Conservation (phyloP, 2,888 invertebrate genomes). For the Caenorhabditis panamensis region DNA sequence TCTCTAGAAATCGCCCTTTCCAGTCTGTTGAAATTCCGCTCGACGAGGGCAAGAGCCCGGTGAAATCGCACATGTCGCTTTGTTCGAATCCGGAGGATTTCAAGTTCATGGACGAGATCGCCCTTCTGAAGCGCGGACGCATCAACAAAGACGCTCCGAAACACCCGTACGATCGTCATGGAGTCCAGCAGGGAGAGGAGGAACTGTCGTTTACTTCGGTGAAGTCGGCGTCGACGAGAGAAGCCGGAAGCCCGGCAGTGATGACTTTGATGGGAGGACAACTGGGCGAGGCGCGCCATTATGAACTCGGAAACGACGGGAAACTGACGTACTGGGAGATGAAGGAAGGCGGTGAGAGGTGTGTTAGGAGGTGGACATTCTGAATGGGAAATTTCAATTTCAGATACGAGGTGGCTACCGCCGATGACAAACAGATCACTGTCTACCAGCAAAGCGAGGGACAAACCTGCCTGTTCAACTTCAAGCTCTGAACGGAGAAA, state of each 20-base stretch:
- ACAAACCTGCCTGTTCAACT: conserved; percentile 45
- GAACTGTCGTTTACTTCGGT: not conserved
- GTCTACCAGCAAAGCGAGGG: conserved; percentile 43
- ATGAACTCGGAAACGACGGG: conserved; percentile 24
- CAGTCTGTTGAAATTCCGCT: conserved; percentile 51
- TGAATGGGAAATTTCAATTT: not conserved
- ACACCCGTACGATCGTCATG: conserved; percentile 53
- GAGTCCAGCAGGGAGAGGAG: not conserved
- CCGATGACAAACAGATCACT: conserved; percentile 12
- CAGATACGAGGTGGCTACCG: conserved; percentile 34
- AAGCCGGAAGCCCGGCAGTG: conserved; percentile 5
- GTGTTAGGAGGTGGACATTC: not conserved
- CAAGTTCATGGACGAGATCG: conserved; percentile 59
- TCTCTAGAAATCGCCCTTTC: not conserved
- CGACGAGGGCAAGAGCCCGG: conserved; percentile 46
- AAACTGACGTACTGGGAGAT: conserved; percentile 15
- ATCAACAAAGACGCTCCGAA: conserved; percentile 56
- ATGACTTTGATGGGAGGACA: conserved; percentile 20
- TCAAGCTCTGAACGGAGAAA: not conserved
- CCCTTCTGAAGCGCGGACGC: conserved; percentile 49
- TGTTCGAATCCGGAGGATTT: conserved; percentile 40
- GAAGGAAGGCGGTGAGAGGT: conserved; percentile 34
- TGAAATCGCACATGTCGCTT: conserved; percentile 28
- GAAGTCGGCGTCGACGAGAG: not conserved
- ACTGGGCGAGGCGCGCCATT: not conserved